Evolutionary conservation across 30 jellyfish, hydroid and myxozoan species (phyloP).

Genomic region (Chironex yamaguchii): DNA sequence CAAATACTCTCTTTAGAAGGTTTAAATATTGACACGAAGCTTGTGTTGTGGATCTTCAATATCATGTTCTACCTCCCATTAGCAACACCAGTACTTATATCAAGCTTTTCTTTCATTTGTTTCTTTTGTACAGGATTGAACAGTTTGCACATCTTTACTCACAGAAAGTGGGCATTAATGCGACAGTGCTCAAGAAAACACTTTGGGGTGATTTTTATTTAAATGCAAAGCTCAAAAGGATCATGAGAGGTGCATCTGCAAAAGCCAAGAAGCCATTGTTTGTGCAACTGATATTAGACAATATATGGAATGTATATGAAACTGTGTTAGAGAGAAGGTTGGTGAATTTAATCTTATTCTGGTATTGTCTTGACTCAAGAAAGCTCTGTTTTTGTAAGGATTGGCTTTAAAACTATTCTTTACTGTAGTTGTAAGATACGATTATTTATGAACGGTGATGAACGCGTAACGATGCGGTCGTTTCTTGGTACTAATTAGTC

Average conservation of each 20-base stretch:
- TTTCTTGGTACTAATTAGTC: too few relatives aligned
- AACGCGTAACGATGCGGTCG: too few relatives aligned
- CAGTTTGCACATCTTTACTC: constrained; percentile 88
- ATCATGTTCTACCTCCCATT: too few relatives aligned
- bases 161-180: constrained; percentile 84
- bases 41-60: too few relatives aligned
- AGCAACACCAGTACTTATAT: too few relatives aligned
- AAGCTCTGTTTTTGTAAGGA: background rate
- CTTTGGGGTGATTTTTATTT: constrained; percentile 97
- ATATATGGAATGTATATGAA: constrained; percentile 90
- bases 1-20: too few relatives aligned
- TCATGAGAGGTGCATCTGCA: constrained; percentile 89
- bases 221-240: constrained; percentile 85
- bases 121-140: constrained; percentile 83
- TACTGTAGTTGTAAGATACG: background rate
- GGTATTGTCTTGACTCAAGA: too few relatives aligned
- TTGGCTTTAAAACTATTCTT: background rate
- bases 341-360: background rate
- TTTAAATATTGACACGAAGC: too few relatives aligned
- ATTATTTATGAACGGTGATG: too few relatives aligned
- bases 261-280: constrained; percentile 96
- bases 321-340: constrained; percentile 90
- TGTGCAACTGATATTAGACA: constrained; percentile 89
- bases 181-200: constrained; percentile 66
- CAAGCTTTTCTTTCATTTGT: too few relatives aligned